Conservation (phyloP, 2,113 vertebrate species). For the Pimephales promelas region DNA sequence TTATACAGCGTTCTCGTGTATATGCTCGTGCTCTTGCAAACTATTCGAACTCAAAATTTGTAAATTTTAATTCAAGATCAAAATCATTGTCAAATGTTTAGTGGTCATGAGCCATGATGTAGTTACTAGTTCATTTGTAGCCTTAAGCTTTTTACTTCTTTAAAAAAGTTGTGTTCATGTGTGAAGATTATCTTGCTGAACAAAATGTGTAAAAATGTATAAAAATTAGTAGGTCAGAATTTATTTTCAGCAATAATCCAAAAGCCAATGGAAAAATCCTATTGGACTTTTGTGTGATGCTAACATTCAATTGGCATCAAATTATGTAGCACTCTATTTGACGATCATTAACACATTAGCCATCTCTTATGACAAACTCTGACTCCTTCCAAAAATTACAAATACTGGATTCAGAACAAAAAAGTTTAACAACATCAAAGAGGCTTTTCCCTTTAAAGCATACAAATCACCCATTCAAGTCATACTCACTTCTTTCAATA, state of each 20-base stretch:
- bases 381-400: background rate
- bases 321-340: no score
- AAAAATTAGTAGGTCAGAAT: background rate
- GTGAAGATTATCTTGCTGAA: no score
- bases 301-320: background rate
- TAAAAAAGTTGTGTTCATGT: background rate
- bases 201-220: background rate
- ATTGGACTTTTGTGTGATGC: background rate
- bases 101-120: background rate
- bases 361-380: background rate
- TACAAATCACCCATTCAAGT: background rate
- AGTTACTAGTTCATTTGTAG: background rate
- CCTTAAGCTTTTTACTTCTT: no score
- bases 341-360: background rate
- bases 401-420: background rate
- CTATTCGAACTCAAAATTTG: background rate
- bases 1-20: background rate
- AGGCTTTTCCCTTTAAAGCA: background rate
- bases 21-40: background rate
- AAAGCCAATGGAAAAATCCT: background rate
- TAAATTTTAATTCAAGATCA: no score
- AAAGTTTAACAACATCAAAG: background rate
- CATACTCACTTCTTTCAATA: background rate
- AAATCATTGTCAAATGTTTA: no score
- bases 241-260: background rate